These are phyloP conservation scores for Aurelia aurita DNA, from an alignment of 30 jellyfish, hydroid and myxozoan species.

Conservation along the genomic window DNA sequence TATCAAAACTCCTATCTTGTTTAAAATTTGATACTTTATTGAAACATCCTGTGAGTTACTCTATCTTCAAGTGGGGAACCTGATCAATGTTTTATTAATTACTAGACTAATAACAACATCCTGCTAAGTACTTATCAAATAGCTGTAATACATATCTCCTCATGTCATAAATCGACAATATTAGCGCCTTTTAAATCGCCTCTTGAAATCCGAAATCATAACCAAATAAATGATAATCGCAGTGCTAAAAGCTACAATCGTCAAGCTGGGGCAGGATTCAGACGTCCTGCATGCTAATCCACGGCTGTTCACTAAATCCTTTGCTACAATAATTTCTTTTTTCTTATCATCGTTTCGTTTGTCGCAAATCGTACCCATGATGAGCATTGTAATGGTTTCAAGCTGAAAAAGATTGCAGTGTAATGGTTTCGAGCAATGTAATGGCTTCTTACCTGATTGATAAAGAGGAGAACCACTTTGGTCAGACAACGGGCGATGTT, in stretches of 20 bases:
- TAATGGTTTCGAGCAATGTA: background rate
- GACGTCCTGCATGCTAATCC: background rate
- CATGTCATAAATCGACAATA: background rate
- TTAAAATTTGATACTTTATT: too few species aligned
- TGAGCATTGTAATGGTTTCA: too few species aligned
- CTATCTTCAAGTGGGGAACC: background rate
- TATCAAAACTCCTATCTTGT: too few species aligned
- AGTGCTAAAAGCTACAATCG: too few species aligned
- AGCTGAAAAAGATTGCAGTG: too few species aligned
- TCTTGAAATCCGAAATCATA: background rate
- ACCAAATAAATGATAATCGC: too few species aligned
- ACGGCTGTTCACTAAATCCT: background rate
- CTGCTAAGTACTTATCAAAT: constrained; percentile 30
- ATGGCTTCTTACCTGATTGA: constrained; percentile 1
- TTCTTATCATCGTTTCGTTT: too few species aligned
- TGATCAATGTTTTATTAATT: constrained; percentile 9
- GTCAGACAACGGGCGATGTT: constrained; percentile 2
- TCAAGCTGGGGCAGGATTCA: background rate
- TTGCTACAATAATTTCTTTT: too few species aligned
- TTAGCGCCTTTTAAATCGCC: background rate
- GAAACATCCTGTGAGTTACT: background rate
- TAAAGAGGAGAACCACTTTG: background rate
- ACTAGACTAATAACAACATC: constrained; percentile 18
- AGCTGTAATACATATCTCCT: background rate
- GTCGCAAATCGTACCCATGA: too few species aligned